phyloP scores from a whole-genome alignment of 2,888 invertebrate species.

The Hydropsyche betteni region DNA sequence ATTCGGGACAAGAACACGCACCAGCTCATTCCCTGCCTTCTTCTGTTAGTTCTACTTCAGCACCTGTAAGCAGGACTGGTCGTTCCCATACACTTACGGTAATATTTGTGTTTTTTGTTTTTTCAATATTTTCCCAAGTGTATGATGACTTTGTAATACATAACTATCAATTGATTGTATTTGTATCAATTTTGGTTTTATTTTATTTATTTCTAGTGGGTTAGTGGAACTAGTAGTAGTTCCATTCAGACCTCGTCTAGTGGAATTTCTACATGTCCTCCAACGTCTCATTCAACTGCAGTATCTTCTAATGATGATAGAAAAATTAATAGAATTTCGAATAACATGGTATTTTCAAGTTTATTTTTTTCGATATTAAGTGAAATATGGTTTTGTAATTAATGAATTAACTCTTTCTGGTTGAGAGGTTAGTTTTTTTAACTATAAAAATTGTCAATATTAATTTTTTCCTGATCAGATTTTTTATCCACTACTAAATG shows the following conservation, averaged over 20 bases:
- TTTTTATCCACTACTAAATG: too few species aligned
- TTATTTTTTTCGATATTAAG: too few species aligned
- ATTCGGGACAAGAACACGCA: constrained; percentile 58
- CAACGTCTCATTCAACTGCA: constrained; percentile 54
- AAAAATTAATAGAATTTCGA: constrained; percentile 5
- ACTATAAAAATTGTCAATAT: too few species aligned
- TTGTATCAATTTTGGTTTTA: too few species aligned
- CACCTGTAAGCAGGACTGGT: constrained; percentile 53
- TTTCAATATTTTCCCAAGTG: background rate
- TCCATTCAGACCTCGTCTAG: constrained; percentile 55
- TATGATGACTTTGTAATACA: background rate
- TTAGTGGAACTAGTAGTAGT: constrained; percentile 57
- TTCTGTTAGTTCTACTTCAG: constrained; percentile 56
- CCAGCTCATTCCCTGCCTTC: constrained; percentile 39
- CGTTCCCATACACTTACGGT: constrained; percentile 51
- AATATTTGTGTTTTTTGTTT: constrained; percentile 43
- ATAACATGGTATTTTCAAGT: background rate
- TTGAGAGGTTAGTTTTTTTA: too few species aligned
- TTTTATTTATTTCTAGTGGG: constrained; percentile 24
- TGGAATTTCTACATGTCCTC: constrained; percentile 53
- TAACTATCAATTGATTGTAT: background rate
- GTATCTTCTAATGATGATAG: constrained; percentile 51
- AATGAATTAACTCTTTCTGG: too few species aligned
- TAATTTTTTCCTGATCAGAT: too few species aligned
- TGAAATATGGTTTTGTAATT: too few species aligned